Percentiles rank a stretch among this genome's conserved stretches.
Evolutionary conservation across 2,888 invertebrate species (phyloP).

Genomic region (Diachrysia chrysitis): DNA sequence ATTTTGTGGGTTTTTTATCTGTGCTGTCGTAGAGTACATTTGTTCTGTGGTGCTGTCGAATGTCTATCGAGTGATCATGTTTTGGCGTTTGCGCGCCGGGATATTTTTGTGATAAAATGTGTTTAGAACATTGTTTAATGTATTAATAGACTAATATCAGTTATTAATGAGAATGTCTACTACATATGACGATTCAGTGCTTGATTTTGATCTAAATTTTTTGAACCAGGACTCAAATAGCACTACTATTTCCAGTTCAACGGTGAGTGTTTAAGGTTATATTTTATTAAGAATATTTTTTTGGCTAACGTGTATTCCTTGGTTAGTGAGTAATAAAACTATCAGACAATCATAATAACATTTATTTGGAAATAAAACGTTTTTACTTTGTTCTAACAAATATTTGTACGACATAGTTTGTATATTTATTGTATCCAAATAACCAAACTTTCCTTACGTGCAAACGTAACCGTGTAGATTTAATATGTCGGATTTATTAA

Average conservation of each 20-base stretch:
- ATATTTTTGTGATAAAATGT: conserved; percentile 26
- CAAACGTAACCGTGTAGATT: too few relatives aligned
- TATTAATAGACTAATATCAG: conserved; percentile 11
- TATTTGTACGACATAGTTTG: too few relatives aligned
- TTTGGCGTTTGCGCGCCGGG: conserved; percentile 54
- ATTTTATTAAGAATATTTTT: conserved; percentile 10
- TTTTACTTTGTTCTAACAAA: too few relatives aligned
- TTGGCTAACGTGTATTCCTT: neutral
- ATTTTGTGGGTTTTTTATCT: neutral
- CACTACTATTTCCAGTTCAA: conserved; percentile 44
- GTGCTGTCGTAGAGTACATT: neutral
- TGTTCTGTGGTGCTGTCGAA: too few relatives aligned
- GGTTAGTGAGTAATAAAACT: neutral
- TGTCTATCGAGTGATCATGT: conserved; percentile 18
- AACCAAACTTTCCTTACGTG: too few relatives aligned
- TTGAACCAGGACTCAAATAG: conserved; percentile 63
- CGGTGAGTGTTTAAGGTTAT: conserved; percentile 70
- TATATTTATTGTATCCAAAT: too few relatives aligned
- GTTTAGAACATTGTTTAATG: conserved; percentile 13
- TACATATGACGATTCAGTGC: conserved; percentile 54
- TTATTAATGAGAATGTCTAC: conserved; percentile 44
- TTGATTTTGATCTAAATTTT: conserved; percentile 76
- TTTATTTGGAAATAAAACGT: neutral
- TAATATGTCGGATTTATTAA: too few relatives aligned
- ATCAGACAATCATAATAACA: neutral